Conservation (phyloP, 2,797 vertebrate species). For the Phoebastria nigripes region DNA sequence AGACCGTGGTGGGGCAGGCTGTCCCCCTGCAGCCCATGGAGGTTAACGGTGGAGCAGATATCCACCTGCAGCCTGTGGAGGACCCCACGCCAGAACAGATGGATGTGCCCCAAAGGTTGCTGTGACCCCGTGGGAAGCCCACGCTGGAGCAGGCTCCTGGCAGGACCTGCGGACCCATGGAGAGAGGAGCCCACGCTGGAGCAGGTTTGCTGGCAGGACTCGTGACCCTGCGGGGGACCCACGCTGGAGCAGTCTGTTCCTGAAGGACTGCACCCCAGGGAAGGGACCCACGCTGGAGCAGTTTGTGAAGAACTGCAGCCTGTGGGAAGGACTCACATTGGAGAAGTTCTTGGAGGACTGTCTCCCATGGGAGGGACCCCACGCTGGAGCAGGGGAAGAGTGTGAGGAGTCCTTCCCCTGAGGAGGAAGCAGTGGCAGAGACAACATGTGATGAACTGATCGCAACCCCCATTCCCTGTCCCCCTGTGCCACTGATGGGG, state of each 20-base stretch:
- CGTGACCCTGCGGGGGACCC: too few relatives aligned
- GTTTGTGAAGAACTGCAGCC: neutral
- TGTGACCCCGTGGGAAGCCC: neutral
- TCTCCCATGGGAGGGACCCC: neutral
- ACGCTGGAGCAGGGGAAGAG: neutral
- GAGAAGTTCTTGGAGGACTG: neutral
- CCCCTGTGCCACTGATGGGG: rapidly evolving
- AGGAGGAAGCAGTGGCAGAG: neutral
- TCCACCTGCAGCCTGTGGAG: neutral
- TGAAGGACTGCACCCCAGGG: too few relatives aligned
- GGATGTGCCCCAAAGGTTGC: neutral
- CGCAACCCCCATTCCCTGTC: rapidly evolving
- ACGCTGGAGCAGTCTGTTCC: too few relatives aligned
- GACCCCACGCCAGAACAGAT: neutral
- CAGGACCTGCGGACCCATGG: neutral
- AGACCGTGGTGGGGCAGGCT: too few relatives aligned
- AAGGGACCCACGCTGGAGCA: neutral
- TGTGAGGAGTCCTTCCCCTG: neutral
- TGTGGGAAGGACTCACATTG: neutral
- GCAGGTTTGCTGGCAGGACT: neutral
- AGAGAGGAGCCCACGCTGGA: neutral
- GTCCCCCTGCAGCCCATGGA: neutral
- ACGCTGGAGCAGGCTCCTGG: neutral
- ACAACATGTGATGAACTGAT: neutral
- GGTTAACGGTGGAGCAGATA: too few relatives aligned